phyloP scores from a whole-genome alignment of 2,888 invertebrate genomes.

The Ochropleura plecta region DNA sequence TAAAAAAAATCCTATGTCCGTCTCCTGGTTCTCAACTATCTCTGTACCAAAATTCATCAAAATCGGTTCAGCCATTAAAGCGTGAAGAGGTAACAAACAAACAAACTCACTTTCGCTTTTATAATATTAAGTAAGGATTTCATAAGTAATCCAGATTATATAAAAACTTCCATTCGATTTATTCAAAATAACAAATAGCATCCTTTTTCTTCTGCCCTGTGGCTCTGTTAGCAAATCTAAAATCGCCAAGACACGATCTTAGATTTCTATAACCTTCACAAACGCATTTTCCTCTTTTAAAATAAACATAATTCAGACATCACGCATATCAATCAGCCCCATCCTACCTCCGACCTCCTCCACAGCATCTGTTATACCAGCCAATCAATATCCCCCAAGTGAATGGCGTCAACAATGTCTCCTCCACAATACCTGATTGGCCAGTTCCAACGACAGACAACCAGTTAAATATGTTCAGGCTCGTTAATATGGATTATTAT shows the following conservation, averaged over 20 bases:
- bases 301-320: conserved; percentile 40
- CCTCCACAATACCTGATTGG: conserved; percentile 60
- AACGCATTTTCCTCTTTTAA: conserved; percentile 6
- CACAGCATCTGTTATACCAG: conserved; percentile 19
- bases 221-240: neutral
- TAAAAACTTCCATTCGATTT: too few species aligned
- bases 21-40: too few species aligned
- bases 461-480: conserved; percentile 55
- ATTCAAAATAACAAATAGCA: too few species aligned
- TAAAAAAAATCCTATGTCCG: too few species aligned
- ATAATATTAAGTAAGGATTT: too few species aligned
- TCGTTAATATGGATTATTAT: conserved; percentile 60
- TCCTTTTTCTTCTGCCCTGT: too few species aligned
- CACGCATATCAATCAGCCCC: conserved; percentile 30
- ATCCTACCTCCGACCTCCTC: conserved; percentile 22
- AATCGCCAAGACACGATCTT: neutral
- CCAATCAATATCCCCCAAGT: conserved; percentile 54
- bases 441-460: conserved; percentile 36
- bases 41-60: too few species aligned
- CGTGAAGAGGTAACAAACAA: too few species aligned
- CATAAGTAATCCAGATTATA: too few species aligned
- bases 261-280: neutral
- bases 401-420: conserved; percentile 54
- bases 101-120: too few species aligned
- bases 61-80: too few species aligned